These are phyloP conservation scores for Nemapogon koenigi DNA, from an alignment of 2,888 invertebrate species.

Conservation along the genomic window DNA sequence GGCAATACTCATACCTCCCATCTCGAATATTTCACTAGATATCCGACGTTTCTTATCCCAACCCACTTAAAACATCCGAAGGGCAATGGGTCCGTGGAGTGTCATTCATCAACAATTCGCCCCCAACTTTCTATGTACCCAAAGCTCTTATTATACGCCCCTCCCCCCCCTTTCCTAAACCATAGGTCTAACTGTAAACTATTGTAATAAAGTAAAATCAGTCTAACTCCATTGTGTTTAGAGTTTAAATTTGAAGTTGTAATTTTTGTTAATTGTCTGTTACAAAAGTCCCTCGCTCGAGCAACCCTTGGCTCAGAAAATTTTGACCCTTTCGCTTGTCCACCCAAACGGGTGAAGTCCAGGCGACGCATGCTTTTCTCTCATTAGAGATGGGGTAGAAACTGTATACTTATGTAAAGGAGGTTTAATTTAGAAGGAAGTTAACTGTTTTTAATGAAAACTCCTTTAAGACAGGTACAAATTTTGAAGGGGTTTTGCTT, in stretches of 20 bases:
- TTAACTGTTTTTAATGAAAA: constrained; percentile 5
- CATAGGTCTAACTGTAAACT: no score
- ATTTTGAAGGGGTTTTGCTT: constrained; percentile 3
- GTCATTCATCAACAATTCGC: constrained; percentile 61
- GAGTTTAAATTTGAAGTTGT: constrained; percentile 33
- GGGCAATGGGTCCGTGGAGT: constrained; percentile 63
- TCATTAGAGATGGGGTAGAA: constrained; percentile 40
- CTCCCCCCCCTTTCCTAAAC: constrained; percentile 45
- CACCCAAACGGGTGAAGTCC: constrained; percentile 45
- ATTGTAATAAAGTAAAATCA: no score
- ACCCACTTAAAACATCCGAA: constrained; percentile 61
- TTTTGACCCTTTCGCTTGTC: constrained; percentile 52
- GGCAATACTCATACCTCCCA: constrained; percentile 18
- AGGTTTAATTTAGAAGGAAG: constrained; percentile 36
- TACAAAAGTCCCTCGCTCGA: constrained; percentile 40
- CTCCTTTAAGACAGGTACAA: constrained; percentile 1
- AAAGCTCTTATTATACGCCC: constrained; percentile 58
- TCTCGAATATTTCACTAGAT: constrained; percentile 49
- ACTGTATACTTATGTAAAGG: constrained; percentile 36
- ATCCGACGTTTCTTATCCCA: constrained; percentile 61
- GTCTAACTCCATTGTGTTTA: no score
- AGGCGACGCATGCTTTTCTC: constrained; percentile 37
- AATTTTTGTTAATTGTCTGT: constrained; percentile 58
- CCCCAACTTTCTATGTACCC: constrained; percentile 56
- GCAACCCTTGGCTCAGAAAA: constrained; percentile 57